phyloP scores from a whole-genome alignment of 1,140 invertebrate species.

The Neodiprion virginianus region DNA sequence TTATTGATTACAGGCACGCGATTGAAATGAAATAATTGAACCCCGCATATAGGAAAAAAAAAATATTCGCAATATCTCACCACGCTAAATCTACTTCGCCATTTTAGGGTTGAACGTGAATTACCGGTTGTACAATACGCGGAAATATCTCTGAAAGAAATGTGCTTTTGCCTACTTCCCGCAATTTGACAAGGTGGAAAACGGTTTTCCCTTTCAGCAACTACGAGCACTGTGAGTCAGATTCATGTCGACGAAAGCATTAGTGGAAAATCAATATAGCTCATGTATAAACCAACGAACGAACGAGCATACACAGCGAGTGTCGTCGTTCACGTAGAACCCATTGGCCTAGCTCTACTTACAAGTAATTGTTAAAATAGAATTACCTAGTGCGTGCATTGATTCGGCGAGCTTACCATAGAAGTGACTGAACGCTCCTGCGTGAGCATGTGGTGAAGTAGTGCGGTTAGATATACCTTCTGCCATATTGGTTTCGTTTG shows the following conservation, averaged over 20 bases:
- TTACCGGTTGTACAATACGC: not conserved
- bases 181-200: no score
- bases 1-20: no score
- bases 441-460: constrained; percentile 59
- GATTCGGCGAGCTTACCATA: constrained; percentile 66
- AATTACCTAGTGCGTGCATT: constrained; percentile 62
- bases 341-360: not conserved
- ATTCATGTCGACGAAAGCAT: no score
- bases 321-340: not conserved
- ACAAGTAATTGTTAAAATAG: constrained; percentile 46
- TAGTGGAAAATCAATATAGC: no score
- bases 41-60: no score
- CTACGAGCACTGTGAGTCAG: no score
- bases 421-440: constrained; percentile 58
- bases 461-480: constrained; percentile 39
- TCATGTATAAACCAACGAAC: no score
- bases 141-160: no score
- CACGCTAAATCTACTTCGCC: constrained; percentile 10
- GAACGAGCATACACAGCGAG: no score
- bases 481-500: constrained; percentile 15
- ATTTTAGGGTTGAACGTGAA: constrained; percentile 2
- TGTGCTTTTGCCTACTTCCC: no score
- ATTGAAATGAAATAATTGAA: no score
- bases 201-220: no score
- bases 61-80: not conserved